Evolutionary conservation across 2,888 invertebrate genomes (phyloP), one percentile per base, ranked within the genome.

Genomic region (Hypselothyrea guttata): DNA sequence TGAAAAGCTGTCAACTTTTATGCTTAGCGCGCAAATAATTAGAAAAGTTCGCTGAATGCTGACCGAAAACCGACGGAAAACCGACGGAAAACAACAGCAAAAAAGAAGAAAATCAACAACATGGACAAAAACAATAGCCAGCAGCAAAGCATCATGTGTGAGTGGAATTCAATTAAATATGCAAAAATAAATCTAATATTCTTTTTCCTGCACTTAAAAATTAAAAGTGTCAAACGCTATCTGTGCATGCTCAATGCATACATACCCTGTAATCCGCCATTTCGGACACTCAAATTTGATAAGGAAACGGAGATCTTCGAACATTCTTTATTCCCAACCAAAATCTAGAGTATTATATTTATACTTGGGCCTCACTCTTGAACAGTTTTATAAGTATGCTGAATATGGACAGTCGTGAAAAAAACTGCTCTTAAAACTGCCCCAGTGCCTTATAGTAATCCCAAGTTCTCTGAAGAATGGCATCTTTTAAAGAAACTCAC

Each of bases 131-230:
- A 16, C 30, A 46, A 57, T 7, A 16, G 13, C 16, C 27, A 16
- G 28, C 45, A 57, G 45, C 53, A 28, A 12, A 41, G 31, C 49
- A 48, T 42, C 54, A 52, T 71, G 68, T 55, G 65, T 44, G 47
- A 41, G 55, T 33, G 46, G 61, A 72, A 72, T 75, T 70, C 70
- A 77, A 73, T 77, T 79, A 65, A 70, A 77, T 65, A 76, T 79
- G 60, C 73, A 61, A 72, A 76, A 75, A 62, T 67, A 70, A 73
- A 72, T 62, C 57, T 54, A 60, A 67, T 59, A 53, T 54, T 46
- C 28, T 40, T 27, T 41, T 53, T 45, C 22, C 22, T 5, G 3
- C 22, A 22, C 30, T 33, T 13, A 40, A 37, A 33, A 58, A 16
- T 8, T 33, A 9, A 52, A 51, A 34, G 31, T 45, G 12, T 4